These are phyloP conservation scores for Clanis bilineata DNA, from an alignment of 2,888 invertebrate genomes.

Conservation along the genomic window DNA sequence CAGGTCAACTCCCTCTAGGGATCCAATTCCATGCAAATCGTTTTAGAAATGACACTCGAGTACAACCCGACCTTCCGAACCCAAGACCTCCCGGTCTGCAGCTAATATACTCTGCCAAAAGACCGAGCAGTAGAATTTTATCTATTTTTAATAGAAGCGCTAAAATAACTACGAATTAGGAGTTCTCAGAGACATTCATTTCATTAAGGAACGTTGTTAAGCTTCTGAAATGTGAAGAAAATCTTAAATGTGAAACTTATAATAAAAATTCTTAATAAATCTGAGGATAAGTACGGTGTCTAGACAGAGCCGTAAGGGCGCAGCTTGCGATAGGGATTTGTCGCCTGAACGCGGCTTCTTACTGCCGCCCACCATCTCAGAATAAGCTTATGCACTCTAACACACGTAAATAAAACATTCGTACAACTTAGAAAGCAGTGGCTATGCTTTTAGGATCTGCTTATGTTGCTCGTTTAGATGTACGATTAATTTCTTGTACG, in stretches of 20 bases:
- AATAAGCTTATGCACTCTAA: conserved; percentile 14
- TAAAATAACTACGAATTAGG: too few species aligned
- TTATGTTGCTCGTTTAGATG: not conserved
- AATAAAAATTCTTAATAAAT: conserved; percentile 20
- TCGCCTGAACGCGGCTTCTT: conserved; percentile 47
- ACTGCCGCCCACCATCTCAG: conserved; percentile 27
- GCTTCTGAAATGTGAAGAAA: conserved; percentile 14
- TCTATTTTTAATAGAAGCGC: too few species aligned
- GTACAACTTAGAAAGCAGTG: not conserved
- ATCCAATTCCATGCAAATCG: too few species aligned
- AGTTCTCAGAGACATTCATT: not conserved
- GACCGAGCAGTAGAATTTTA: too few species aligned
- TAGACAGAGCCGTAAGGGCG: conserved; percentile 45
- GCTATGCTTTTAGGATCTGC: not conserved
- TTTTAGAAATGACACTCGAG: too few species aligned
- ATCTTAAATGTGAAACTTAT: not conserved
- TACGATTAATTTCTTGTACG: not conserved
- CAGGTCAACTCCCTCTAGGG: too few species aligned
- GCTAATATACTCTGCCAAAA: too few species aligned
- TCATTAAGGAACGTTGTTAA: not conserved
- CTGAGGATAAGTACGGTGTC: conserved; percentile 38
- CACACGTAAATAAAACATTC: conserved; percentile 12
- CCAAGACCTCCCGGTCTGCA: too few species aligned
- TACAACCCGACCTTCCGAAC: too few species aligned
- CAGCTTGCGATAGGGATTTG: conserved; percentile 47